phyloP scores from a whole-genome alignment of 2,797 vertebrate species.

The Liasis olivaceus region DNA sequence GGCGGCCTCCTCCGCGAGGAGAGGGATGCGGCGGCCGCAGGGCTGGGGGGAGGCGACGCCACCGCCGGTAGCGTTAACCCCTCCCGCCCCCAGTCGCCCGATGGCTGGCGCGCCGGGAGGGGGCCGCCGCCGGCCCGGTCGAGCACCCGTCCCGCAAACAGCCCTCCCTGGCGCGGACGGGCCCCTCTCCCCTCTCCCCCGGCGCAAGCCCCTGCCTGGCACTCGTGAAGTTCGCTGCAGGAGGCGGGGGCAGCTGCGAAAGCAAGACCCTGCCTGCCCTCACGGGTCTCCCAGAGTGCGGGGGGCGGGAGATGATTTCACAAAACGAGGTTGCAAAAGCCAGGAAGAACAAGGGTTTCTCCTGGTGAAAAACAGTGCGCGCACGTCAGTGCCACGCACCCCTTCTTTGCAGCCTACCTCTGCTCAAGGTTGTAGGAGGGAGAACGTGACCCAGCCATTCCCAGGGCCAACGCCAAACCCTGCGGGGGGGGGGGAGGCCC shows the following conservation, averaged over 20 bases:
- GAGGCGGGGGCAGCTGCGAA: neutral
- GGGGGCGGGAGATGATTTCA: neutral
- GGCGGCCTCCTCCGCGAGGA: no score
- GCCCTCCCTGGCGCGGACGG: no score
- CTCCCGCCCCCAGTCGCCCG: no score
- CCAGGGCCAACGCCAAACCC: neutral
- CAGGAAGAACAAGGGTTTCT: neutral
- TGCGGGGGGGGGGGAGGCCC: rapidly evolving
- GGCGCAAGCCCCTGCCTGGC: neutral
- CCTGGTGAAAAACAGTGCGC: neutral
- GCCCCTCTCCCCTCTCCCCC: no score
- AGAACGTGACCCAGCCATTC: no score
- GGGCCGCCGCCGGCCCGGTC: no score
- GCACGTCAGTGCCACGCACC: neutral
- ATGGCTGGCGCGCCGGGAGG: no score
- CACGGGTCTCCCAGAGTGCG: rapidly evolving
- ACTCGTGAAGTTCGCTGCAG: neutral
- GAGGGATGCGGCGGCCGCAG: no score
- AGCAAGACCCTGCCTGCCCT: no score
- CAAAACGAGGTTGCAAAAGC: neutral
- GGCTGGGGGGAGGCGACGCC: no score
- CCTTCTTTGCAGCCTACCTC: neutral
- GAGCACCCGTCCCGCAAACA: no score
- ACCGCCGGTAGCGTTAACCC: no score
- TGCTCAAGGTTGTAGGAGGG: neutral